phyloP scores from a whole-genome alignment of 2,888 invertebrate species.

The Helicoverpa assulta region DNA sequence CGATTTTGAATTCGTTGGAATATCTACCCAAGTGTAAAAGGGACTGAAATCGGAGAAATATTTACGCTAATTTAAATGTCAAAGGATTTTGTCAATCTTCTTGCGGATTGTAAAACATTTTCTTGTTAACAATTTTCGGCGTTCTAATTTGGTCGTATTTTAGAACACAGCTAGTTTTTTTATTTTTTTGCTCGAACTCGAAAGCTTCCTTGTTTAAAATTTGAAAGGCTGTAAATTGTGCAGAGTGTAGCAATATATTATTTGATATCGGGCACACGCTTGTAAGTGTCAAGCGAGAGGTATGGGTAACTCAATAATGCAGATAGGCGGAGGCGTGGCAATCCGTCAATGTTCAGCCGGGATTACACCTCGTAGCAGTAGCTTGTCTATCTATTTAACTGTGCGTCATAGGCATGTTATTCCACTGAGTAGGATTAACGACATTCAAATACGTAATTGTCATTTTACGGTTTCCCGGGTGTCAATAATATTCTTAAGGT shows the following conservation, averaged over 20 bases:
- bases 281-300: constrained; percentile 48
- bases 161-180: background rate
- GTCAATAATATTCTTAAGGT: too few relatives aligned
- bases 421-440: background rate
- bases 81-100: constrained; percentile 23
- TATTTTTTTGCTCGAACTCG: background rate
- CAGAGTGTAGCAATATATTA: constrained; percentile 33
- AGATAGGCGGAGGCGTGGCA: constrained; percentile 49
- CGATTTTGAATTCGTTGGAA: constrained; percentile 42
- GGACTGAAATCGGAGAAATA: constrained; percentile 34
- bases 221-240: constrained; percentile 17
- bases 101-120: constrained; percentile 23
- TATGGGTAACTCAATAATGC: constrained; percentile 45
- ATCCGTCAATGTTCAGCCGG: constrained; percentile 51
- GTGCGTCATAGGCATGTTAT: constrained; percentile 8
- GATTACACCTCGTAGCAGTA: constrained; percentile 41
- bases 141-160: background rate
- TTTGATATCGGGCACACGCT: constrained; percentile 47
- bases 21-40: constrained; percentile 35
- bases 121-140: constrained; percentile 1
- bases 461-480: too few relatives aligned
- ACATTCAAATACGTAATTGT: too few relatives aligned
- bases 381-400: constrained; percentile 14
- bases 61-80: constrained; percentile 35
- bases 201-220: background rate